Evolutionary conservation across 2,797 vertebrate species (phyloP).

Genomic region (Apodemus agrarius): DNA sequence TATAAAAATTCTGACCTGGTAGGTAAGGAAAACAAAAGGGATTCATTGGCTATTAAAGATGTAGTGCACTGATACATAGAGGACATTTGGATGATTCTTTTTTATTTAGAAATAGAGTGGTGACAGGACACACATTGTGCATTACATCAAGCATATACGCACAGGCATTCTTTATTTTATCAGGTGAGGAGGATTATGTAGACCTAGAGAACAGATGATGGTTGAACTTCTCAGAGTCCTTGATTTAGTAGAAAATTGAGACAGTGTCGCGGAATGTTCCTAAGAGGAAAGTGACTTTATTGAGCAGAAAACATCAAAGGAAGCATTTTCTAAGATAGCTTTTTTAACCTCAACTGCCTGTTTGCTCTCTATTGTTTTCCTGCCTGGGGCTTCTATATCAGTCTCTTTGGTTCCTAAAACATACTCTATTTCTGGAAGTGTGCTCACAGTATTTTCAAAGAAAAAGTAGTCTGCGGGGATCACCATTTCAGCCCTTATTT

Average conservation of each 20-base stretch:
- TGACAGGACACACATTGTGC: neutral
- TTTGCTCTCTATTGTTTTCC: neutral
- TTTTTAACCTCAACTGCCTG: neutral
- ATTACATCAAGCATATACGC: neutral
- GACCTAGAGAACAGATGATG: neutral
- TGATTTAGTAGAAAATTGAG: neutral
- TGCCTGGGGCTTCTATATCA: neutral
- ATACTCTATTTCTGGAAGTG: neutral
- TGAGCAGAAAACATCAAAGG: neutral
- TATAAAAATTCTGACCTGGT: neutral
- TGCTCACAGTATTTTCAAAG: neutral
- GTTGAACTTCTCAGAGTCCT: neutral
- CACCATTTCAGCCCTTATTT: neutral
- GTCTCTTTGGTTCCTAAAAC: neutral
- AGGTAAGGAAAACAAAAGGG: neutral
- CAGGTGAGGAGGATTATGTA: neutral
- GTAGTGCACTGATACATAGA: neutral
- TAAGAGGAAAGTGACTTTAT: neutral
- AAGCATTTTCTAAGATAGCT: neutral
- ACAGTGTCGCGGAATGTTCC: neutral
- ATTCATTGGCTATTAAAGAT: neutral
- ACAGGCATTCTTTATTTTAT: neutral
- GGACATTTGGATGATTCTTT: neutral
- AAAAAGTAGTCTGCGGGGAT: neutral
- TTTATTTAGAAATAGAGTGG: neutral